These are phyloP conservation scores for Henricia sp. DNA, from an alignment of 53 echinoderm and acorn worm species.

Conservation along the genomic window DNA sequence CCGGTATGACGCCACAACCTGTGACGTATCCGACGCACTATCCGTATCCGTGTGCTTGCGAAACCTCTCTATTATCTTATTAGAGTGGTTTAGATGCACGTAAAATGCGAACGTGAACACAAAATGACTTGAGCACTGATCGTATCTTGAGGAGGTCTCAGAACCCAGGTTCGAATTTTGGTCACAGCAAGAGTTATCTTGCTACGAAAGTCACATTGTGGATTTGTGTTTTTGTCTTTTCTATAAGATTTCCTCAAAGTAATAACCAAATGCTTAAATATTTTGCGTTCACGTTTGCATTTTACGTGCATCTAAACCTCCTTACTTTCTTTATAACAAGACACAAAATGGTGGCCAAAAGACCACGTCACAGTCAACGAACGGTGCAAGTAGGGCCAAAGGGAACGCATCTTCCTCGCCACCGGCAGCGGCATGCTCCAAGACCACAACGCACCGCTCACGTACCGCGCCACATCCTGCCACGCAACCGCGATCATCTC, in stretches of 20 bases:
- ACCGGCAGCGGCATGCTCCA: not conserved
- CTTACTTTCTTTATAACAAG: not conserved
- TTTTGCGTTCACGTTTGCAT: not conserved
- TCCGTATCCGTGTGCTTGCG: no score
- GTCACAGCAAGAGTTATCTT: no score
- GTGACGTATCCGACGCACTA: no score
- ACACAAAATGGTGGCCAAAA: not conserved
- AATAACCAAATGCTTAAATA: not conserved
- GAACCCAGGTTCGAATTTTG: no score
- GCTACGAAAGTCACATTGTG: not conserved
- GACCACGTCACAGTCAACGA: conserved; percentile 4
- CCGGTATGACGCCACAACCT: no score
- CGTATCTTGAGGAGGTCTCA: no score
- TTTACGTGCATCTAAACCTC: not conserved
- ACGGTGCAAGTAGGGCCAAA: conserved; percentile 11
- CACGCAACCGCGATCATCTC: conserved; percentile 42
- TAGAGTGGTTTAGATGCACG: no score
- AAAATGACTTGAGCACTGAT: no score
- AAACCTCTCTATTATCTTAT: no score
- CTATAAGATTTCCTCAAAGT: no score
- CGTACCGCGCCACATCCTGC: conserved; percentile 14
- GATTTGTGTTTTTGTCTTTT: not conserved
- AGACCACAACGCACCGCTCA: conserved; percentile 29
- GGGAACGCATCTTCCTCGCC: conserved; percentile 7
- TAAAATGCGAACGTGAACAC: no score